phyloP scores from a whole-genome alignment of 92 coral and sea anemone species.

The Porites divaricata region DNA sequence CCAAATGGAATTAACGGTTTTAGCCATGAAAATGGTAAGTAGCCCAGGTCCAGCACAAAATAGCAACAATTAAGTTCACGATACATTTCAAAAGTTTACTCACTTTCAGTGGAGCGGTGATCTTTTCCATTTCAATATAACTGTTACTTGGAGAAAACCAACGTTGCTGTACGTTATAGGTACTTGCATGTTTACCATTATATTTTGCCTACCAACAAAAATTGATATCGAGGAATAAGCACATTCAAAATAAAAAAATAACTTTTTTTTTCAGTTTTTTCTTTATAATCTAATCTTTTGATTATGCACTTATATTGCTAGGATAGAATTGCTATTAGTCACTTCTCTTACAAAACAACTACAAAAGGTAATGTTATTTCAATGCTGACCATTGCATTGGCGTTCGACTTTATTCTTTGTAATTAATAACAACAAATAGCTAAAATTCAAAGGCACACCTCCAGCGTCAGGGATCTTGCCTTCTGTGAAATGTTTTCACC shows the following conservation, averaged over 20 bases:
- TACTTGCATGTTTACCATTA: background rate
- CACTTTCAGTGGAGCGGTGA: conserved; percentile 47
- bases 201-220: conserved; percentile 6
- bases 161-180: background rate
- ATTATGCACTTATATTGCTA: too few relatives aligned
- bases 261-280: too few relatives aligned
- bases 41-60: background rate
- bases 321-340: too few relatives aligned
- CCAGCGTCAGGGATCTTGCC: conserved; percentile 31
- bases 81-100: background rate
- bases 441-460: conserved; percentile 33
- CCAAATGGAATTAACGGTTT: background rate
- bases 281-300: too few relatives aligned
- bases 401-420: too few relatives aligned
- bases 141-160: conserved; percentile 73
- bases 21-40: too few relatives aligned
- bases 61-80: background rate
- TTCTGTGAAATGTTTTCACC: conserved; percentile 20
- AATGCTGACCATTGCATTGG: too few relatives aligned
- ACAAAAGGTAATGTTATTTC: too few relatives aligned
- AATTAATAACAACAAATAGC: too few relatives aligned
- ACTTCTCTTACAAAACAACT: too few relatives aligned
- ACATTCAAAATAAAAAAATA: too few relatives aligned
- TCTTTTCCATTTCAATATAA: conserved; percentile 54
- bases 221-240: too few relatives aligned